Percentiles rank a stretch among this genome's conserved stretches.
These are phyloP conservation scores for Brevimyrus niger DNA, from an alignment of 2,113 vertebrate species.

Conservation along the genomic window DNA sequence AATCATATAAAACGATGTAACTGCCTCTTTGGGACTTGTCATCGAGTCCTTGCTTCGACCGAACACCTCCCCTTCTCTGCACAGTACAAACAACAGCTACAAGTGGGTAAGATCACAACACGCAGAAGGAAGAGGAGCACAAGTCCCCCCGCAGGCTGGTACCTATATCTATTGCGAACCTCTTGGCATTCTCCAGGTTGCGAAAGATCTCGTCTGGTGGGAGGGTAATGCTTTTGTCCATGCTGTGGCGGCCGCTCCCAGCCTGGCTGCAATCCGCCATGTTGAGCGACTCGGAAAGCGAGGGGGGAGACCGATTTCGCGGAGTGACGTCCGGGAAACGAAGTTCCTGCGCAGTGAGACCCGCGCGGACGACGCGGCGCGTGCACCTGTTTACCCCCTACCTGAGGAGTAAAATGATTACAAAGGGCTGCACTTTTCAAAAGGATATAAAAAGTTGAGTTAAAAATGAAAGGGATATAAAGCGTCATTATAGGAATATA, in stretches of 20 bases:
- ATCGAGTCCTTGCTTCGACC: background rate
- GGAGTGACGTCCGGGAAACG: background rate
- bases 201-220: conserved; percentile 92
- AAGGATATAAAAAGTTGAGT: background rate
- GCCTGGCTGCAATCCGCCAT: conserved; percentile 65
- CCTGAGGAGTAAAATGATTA: background rate
- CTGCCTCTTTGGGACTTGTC: background rate
- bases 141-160: conserved; percentile 13
- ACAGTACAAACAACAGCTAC: conserved; percentile 4
- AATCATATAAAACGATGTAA: background rate
- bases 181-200: conserved; percentile 90
- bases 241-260: conserved; percentile 60
- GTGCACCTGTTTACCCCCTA: background rate
- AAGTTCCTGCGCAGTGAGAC: background rate
- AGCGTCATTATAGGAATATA: background rate
- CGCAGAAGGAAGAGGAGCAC: background rate
- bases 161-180: conserved; percentile 97
- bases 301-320: background rate
- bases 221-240: conserved; percentile 94
- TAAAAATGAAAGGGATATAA: background rate
- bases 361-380: background rate
- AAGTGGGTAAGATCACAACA: background rate
- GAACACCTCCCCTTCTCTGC: background rate
- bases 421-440: background rate
- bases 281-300: conserved; percentile 37